Evolutionary conservation across 2,888 invertebrate species (phyloP), one percentile per base, ranked within the genome.

Genomic region (Terebella lapidaria): DNA sequence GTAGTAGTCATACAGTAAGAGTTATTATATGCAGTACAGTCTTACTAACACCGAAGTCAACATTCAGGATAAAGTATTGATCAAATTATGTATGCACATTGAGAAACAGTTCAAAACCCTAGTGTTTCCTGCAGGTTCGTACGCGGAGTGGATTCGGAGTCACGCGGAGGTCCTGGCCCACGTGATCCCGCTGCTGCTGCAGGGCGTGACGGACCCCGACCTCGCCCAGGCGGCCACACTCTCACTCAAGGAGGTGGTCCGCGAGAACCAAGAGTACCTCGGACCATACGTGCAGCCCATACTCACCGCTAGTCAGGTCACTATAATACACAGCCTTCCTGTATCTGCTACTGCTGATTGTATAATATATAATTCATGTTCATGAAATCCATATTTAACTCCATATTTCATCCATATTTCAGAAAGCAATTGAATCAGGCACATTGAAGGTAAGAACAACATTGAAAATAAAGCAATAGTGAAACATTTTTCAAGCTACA

Each of bases 231-330:
- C 90, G 58, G 89, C 92, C 0, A 92, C 93, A 2, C 86, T 93
- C 79, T 93, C 94, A 26, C 83, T 94, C 15, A 91, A 93, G 76
- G 93, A 93, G 74, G 85, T 95, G 45, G 88, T 91, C 30, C 84
- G 89, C 35, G 92, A 92, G 78, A 67, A 67, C 56, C 63, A 63
- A 49, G 71, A 86, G 55, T 87, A 88, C 75, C 85, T 94, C 68
- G 85, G 86, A 54, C 89, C 89, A 0, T 89, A 87, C 71, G 90
- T 90, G 0, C 87, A 87, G 26, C 88, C 89, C 61, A 86, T 94
- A 60, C 84, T 93, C 2, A 84, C 85, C 25, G 87, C 89, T 1
- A 87, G 89, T 70, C 74, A 80, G 76, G 80, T 80, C 2, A 15
- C 54, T 26, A 35, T n/a, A 35, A n/a, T 15, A 35, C 42, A 35